phyloP scores from a whole-genome alignment of 2,888 invertebrate species.

The Dendrolimus pini region DNA sequence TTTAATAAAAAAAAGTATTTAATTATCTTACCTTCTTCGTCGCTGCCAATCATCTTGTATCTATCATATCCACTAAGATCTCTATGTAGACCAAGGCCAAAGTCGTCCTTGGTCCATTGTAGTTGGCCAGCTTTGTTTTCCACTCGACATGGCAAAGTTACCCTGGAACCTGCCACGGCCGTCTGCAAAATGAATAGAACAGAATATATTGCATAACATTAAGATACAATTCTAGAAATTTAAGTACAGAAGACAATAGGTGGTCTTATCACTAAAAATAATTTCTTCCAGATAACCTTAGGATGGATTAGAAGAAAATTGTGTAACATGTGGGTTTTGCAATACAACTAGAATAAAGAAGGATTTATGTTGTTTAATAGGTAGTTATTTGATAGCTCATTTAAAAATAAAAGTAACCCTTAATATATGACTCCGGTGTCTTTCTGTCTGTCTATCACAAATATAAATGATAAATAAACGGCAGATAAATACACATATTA shows the following conservation, averaged over 20 bases:
- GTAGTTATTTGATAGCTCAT: neutral
- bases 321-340: too few species aligned
- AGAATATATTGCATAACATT: too few species aligned
- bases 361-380: neutral
- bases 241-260: too few species aligned
- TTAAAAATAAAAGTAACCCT: slow-evolving; percentile 3
- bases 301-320: too few species aligned
- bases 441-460: neutral
- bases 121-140: slow-evolving; percentile 91
- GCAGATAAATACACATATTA: too few species aligned
- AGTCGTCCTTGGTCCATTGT: slow-evolving; percentile 98
- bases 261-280: too few species aligned
- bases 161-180: slow-evolving; percentile 91
- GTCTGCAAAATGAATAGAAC: slow-evolving; percentile 68
- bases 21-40: slow-evolving; percentile 87
- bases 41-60: slow-evolving; percentile 97
- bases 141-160: slow-evolving; percentile 93
- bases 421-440: neutral
- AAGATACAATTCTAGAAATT: too few species aligned
- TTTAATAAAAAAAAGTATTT: neutral
- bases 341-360: too few species aligned
- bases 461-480: neutral
- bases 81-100: slow-evolving; percentile 94
- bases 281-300: too few species aligned
- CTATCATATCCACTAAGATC: slow-evolving; percentile 94